Evolutionary conservation across 2,888 invertebrate species (phyloP), one percentile per base, ranked within the genome.

Genomic region (Sicus ferrugineus): DNA sequence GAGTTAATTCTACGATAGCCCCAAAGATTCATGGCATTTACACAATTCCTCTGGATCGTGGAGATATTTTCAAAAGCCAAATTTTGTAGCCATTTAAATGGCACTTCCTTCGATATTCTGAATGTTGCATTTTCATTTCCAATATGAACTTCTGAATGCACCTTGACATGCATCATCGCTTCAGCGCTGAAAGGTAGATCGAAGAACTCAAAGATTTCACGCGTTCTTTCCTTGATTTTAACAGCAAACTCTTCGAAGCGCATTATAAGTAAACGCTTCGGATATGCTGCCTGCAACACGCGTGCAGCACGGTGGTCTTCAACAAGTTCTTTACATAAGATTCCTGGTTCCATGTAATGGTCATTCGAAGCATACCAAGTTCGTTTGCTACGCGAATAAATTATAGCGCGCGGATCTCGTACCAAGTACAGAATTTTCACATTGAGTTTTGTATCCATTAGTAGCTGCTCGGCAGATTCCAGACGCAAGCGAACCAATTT

Each of bases 391-490:
- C 52, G 52, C 2, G 52, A 52, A n/a, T 21, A 21, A n/a, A 52
- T n/a, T n/a, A 52, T 52, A n/a, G 21, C 52, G 3, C 52, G 52
- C 2, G 52, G 52, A n/a, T 52, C 52, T n/a, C 52, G 52, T 21
- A 52, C 21, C 52, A 52, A 19, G 7, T 19, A 52, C 11, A 52
- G 7, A 4, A 52, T 52, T 52, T 21, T 5, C 21, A n/a, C 52
- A 52, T 52, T 52, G 21, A 52, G 52, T 11, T 4, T 21, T 2
- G 52, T 16, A 2, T 52, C 11, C 52, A 11, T 21, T 21, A 52
- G 21, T 21, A 52, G 52, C 19, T 4, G 19, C 52, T 9, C 21
- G 52, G 19, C 52, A 16, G 21, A 7, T 2, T 19, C 52, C 21
- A 52, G 52, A 2, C 52, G 52, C 2, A 52, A 21, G 21, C 52